Evolutionary conservation across 2,113 vertebrate genomes (phyloP), one percentile per base, ranked within the genome.

Genomic region (Vombatus ursinus): DNA sequence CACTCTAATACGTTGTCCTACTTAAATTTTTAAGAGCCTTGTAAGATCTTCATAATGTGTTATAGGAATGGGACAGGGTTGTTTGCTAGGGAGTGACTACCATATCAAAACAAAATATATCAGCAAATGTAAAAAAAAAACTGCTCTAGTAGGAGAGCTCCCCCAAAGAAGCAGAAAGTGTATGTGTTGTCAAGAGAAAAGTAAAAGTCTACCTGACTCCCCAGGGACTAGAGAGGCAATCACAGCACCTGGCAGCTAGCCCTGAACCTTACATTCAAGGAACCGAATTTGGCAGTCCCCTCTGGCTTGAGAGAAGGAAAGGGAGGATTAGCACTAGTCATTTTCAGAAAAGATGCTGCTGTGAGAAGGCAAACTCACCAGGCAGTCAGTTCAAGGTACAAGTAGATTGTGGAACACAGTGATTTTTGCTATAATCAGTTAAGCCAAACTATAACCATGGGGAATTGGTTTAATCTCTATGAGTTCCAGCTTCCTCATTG

Each of bases 231-330:
- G 37, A 89, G 61, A 1, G 44, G 2, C 48, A 47, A 91, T 93
- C n/a, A 53, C n/a, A n/a, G n/a, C n/a, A n/a, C n/a, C n/a, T n/a
- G n/a, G n/a, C n/a, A n/a, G n/a, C n/a, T n/a, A n/a, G 50, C 25
- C 25, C 51, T 89, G 44, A 93, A 95, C 77, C 50, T 51, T 48
- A 22, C 68, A 94, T 77, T 94, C 23, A 91, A 89, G 14, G 9
- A 50, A 91, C 68, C 51, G 47, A 52, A 92, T 77, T 44, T 26
- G 4, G 37, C 25, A 93, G 53, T 91, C 22, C 23, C 11, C 44
- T 48, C 47, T n/a, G 90, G 61, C 50, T 92, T 68, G 84, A 94
- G 94, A 94, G 28, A 89, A 52, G 49, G 94, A 94, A 94, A 89
- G 44, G 44, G 11, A 57, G 22, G 9, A 52, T 94, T 91, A 84